Conservation (phyloP, 2,888 invertebrate species). For the Clitarchus hookeri region DNA sequence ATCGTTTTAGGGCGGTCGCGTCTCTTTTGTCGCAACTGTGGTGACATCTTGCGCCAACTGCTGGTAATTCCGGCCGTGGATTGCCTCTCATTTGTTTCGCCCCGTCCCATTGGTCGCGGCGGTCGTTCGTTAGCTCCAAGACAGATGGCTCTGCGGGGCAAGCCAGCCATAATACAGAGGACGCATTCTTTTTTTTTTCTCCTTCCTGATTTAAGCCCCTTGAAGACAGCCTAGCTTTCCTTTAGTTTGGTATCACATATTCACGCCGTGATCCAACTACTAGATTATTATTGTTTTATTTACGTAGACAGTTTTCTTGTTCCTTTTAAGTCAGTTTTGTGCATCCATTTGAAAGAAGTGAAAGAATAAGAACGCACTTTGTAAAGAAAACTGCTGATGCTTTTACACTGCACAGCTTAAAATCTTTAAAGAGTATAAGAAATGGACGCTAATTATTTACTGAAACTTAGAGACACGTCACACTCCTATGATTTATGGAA, state of each 20-base stretch:
- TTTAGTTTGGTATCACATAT: neutral
- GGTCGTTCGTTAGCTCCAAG: neutral
- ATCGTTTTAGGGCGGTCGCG: conserved; percentile 2
- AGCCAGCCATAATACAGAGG: neutral
- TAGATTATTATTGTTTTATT: neutral
- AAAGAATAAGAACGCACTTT: too few species aligned
- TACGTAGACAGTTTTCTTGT: neutral
- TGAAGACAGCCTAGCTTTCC: neutral
- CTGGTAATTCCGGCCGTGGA: neutral
- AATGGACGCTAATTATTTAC: too few species aligned
- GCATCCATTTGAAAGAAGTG: too few species aligned
- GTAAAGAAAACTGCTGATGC: too few species aligned
- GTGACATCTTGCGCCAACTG: conserved; percentile 14
- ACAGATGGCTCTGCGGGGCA: neutral
- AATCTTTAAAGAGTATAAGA: too few species aligned
- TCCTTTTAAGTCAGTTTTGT: neutral
- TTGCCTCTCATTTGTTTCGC: conserved; percentile 14
- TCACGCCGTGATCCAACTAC: neutral
- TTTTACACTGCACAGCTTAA: too few species aligned
- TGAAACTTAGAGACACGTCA: too few species aligned
- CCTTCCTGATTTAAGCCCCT: conserved; percentile 4
- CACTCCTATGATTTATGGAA: too few species aligned
- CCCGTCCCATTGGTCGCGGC: neutral
- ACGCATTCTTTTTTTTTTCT: neutral
- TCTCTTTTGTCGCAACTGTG: conserved; percentile 8